phyloP scores from a whole-genome alignment of 1,140 invertebrate genomes.

The Drosophila lowei region DNA sequence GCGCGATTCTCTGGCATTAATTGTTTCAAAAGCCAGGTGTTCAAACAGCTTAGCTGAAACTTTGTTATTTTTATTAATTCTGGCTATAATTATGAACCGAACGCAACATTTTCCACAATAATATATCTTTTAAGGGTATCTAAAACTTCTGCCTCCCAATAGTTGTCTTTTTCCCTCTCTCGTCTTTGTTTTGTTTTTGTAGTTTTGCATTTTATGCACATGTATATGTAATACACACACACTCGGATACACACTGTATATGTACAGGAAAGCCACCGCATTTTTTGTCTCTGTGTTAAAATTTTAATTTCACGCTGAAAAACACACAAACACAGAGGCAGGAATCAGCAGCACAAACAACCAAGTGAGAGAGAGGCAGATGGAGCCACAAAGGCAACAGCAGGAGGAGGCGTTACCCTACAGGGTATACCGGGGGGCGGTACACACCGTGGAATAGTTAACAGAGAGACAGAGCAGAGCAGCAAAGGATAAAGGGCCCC shows the following conservation, averaged over 20 bases:
- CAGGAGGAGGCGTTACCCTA: not conserved
- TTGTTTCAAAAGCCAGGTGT: no score
- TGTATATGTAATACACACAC: slow-evolving; percentile 10
- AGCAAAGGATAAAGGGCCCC: slow-evolving; percentile 5
- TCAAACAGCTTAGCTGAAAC: no score
- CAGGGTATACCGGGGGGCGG: not conserved
- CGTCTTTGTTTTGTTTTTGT: slow-evolving; percentile 51
- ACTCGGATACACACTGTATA: slow-evolving; percentile 20
- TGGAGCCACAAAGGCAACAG: slow-evolving; percentile 9
- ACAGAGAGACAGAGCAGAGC: not conserved
- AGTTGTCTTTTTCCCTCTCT: not conserved
- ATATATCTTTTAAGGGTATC: no score
- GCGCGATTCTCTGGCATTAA: no score
- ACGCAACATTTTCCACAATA: no score
- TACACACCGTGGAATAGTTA: slow-evolving; percentile 4
- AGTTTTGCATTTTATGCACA: slow-evolving; percentile 36
- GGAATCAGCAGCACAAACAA: slow-evolving; percentile 1
- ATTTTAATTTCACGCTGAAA: slow-evolving; percentile 77
- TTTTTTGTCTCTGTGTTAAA: slow-evolving; percentile 64
- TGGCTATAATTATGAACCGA: no score
- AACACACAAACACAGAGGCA: slow-evolving; percentile 52
- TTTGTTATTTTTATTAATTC: no score
- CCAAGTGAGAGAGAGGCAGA: slow-evolving; percentile 5
- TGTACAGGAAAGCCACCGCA: slow-evolving; percentile 18
- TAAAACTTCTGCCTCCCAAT: no score